phyloP scores from a whole-genome alignment of 92 coral and sea anemone species.

The Umimayanthus kanabou region DNA sequence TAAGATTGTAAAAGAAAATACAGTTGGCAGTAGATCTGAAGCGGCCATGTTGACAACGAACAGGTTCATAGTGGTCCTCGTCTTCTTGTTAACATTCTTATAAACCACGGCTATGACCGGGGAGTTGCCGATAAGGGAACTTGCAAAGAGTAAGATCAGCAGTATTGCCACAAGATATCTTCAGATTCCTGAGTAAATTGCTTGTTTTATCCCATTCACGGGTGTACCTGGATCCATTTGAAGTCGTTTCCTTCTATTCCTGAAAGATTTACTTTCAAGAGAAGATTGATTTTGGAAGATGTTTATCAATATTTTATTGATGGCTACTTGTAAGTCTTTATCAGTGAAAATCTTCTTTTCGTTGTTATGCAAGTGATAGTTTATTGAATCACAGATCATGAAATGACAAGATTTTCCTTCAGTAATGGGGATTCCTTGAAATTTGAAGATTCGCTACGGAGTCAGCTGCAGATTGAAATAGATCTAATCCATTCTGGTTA shows the following conservation, averaged over 20 bases:
- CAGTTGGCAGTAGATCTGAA: neutral
- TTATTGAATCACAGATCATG: too few relatives aligned
- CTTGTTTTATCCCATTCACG: neutral
- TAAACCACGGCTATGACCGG: neutral
- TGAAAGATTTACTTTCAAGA: neutral
- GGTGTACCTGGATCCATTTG: too few relatives aligned
- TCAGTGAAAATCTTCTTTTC: too few relatives aligned
- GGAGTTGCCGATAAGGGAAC: neutral
- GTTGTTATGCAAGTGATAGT: too few relatives aligned
- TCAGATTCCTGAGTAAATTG: too few relatives aligned
- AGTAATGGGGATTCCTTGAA: too few relatives aligned
- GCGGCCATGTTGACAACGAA: slow-evolving; percentile 4
- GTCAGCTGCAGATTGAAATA: too few relatives aligned
- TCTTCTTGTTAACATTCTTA: neutral
- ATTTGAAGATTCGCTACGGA: too few relatives aligned
- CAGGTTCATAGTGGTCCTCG: neutral
- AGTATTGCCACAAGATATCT: neutral
- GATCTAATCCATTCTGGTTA: too few relatives aligned
- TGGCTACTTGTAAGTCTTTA: too few relatives aligned
- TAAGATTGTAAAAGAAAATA: neutral
- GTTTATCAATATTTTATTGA: too few relatives aligned
- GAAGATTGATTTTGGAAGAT: neutral
- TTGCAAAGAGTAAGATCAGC: neutral
- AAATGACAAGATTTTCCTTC: too few relatives aligned
- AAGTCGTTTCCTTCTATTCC: neutral